Evolutionary conservation across 1,140 invertebrate species (phyloP).

Genomic region (Nasonia longicornis): DNA sequence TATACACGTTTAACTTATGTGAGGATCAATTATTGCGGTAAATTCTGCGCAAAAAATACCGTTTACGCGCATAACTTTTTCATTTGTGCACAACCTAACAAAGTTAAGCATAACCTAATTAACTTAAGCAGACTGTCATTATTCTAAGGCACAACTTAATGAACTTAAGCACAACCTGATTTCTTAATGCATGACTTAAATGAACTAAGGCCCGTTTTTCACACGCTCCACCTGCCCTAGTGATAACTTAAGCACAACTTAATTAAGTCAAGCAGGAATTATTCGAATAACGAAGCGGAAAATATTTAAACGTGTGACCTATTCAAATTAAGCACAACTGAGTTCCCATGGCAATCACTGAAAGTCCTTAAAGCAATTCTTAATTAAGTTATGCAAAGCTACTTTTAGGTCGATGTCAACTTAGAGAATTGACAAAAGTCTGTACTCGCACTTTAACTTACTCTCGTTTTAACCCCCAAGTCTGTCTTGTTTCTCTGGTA

Average conservation of each 20-base stretch:
- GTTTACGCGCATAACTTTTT: constrained; percentile 28
- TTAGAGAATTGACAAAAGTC: constrained; percentile 44
- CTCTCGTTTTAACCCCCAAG: constrained; percentile 32
- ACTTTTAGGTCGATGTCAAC: constrained; percentile 43
- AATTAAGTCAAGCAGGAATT: constrained; percentile 37
- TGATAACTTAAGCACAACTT: constrained; percentile 44
- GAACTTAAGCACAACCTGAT: constrained; percentile 43
- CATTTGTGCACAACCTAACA: constrained; percentile 22
- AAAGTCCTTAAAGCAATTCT: constrained; percentile 31
- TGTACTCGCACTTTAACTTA: constrained; percentile 29
- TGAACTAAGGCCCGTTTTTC: constrained; percentile 34
- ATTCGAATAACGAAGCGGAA: constrained; percentile 8
- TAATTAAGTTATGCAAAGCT: constrained; percentile 46
- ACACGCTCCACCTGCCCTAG: constrained; percentile 22
- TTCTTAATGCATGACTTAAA: constrained; percentile 41
- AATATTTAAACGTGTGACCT: constrained; percentile 29
- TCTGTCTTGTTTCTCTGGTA: constrained; percentile 44
- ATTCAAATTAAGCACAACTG: constrained; percentile 43
- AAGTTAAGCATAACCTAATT: constrained; percentile 39
- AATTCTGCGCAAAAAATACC: background rate
- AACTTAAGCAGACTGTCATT: constrained; percentile 36
- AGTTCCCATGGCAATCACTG: constrained; percentile 19
- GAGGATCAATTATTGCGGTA: constrained; percentile 23
- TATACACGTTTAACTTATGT: constrained; percentile 38
- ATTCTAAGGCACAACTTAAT: constrained; percentile 44